Base-by-base conservation (phyloP, 2,888 invertebrate species). In the Syritta pipiens region DNA sequence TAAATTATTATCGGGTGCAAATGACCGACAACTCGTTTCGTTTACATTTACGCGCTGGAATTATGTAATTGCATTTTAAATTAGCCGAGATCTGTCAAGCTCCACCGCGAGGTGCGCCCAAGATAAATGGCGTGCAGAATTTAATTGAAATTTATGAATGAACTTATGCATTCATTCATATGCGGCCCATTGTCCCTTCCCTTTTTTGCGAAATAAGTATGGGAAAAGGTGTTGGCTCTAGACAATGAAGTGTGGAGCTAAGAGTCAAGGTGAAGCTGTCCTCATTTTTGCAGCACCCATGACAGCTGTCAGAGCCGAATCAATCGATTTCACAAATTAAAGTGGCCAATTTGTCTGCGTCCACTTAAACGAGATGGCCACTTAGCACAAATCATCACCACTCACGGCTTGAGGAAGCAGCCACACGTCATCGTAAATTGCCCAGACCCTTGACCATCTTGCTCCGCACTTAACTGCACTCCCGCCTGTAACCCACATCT, bases 31-130 rank as follows among this genome's bases (percentile, higher is more conserved):
- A 65, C 63, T 63, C 19, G 59, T 59, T 57, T 24, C 35, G 26
- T 26, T 59, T 59, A 55, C 63, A 55, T 63, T 37, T n/a, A 48
- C 68, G 40, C 10, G 26, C 46, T 32, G 67, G 48, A 37, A 40
- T 77, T 40, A 71, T 60, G 72, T 77, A 77, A 77, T 77, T 77
- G 72, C 77, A 77, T 77, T 77, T 77, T 77, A 60, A 77, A 77
- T 49, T 42, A 71, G 20, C 17, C 63, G 42, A 51, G 42, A 63
- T 63, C 57, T 63, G 69, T 51, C 59, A 49, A 63, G 51, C 63
- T 37, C 35, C 28, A 59, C 28, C 30, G 12, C 20, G 26, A 22
- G 49, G 44, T 30, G 4, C 35, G 22, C 28, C 35, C 6, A 35
- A 48, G 46, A 60, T 51, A 60, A 60, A 72, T 72, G 65, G 60